Conservation (phyloP, 2,888 invertebrate species). For the Eristalinus aeneus region DNA sequence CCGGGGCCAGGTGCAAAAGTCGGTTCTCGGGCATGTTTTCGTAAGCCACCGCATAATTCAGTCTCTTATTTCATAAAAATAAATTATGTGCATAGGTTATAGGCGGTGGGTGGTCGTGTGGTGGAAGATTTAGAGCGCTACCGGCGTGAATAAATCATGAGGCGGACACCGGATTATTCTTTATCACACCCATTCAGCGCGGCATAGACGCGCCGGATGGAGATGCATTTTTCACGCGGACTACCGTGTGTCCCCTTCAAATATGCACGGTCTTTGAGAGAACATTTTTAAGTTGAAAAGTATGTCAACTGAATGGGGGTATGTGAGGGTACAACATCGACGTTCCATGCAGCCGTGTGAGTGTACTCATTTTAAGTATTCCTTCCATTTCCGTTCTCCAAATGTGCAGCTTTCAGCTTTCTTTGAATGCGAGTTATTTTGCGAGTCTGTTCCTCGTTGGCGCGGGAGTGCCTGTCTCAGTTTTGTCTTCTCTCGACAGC, state of each 20-base stretch:
- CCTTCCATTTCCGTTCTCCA: background rate
- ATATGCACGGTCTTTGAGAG: background rate
- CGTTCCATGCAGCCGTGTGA: background rate
- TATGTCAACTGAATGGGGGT: background rate
- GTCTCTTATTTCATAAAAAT: constrained; percentile 7
- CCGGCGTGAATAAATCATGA: background rate
- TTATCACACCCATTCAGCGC: background rate
- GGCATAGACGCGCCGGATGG: background rate
- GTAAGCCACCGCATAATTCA: background rate
- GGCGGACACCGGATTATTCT: background rate
- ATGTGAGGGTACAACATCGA: background rate
- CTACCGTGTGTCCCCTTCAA: background rate
- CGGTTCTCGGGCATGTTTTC: background rate
- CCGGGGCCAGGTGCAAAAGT: background rate
- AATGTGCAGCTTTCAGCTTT: background rate
- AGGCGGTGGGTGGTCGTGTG: background rate
- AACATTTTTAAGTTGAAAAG: background rate
- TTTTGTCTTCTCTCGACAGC: background rate
- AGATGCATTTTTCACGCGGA: background rate
- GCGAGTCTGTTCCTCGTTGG: background rate
- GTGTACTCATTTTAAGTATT: background rate
- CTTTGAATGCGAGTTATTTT: background rate
- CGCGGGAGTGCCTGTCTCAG: background rate
- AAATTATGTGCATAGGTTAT: constrained; percentile 7
- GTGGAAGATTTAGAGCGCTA: background rate